Evolutionary conservation across 1,140 invertebrate species (phyloP), one percentile per base, ranked within the genome.

Genomic region (Eueides isabella): DNA sequence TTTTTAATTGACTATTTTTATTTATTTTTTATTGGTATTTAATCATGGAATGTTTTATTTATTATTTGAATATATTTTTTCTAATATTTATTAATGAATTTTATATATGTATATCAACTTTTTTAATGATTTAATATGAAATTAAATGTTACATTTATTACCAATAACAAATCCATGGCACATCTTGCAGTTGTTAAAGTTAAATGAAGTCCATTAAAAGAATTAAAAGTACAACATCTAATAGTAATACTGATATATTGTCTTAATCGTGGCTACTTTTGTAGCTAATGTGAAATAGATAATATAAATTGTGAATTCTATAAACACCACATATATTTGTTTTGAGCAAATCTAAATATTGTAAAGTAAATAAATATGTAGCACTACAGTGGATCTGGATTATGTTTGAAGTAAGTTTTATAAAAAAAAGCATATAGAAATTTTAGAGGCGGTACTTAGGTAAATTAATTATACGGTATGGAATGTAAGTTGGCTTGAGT

Each of bases 361-460:
- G 48, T 55, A 55, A 23, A 55, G 19, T 55, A 23, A 55, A 55
- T 55, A 55, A 55, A 44, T 44, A n/a, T 55, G 31, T 35, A 23
- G 19, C 63, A 30, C 28, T 12, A 65, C 30, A 35, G n/a, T 29
- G n/a, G 14, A 35, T 33, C 30, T 65, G 30, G 35, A 65, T 65
- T 65, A 19, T 65, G 63, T 65, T 33, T 33, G 30, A 35, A 65
- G 33, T 65, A 55, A 55, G 48, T 55, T 23, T 55, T 55, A 55
- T 55, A 19, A 44, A 38, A 38, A 44, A 63, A 74, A 70, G 69
- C 35, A 71, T 44, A 67, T 68, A 72, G 71, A 69, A 76, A 74
- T 82, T 61, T 75, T 77, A 80, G 78, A 80, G 75, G 61, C 80
- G 79, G 83, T 85, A 85, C 81, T 85, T 83, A 82, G 81, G 75